phyloP scores from a whole-genome alignment of 1,140 invertebrate species.

The Zaprionus africanus region DNA sequence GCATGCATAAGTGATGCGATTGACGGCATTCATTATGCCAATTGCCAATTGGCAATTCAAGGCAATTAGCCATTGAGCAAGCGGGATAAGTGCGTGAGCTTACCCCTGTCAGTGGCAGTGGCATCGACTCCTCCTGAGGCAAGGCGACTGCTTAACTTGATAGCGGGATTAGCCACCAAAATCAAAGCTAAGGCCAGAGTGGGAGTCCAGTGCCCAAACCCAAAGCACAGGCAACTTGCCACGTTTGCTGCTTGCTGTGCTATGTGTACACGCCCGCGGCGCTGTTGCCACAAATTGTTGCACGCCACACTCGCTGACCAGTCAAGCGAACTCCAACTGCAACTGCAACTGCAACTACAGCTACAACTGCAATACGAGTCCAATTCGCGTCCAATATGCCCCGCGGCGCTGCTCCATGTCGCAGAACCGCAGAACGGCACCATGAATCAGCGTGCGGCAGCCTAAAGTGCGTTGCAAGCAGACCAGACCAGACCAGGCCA shows the following conservation, averaged over 20 bases:
- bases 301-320: slow-evolving; percentile 47
- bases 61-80: slow-evolving; percentile 49
- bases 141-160: slow-evolving; percentile 26
- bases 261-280: slow-evolving; percentile 45
- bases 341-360: not conserved
- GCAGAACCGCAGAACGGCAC: slow-evolving; percentile 32
- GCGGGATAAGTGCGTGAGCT: slow-evolving; percentile 16
- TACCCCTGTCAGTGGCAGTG: slow-evolving; percentile 37
- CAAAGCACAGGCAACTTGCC: slow-evolving; percentile 4
- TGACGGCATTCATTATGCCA: slow-evolving; percentile 44
- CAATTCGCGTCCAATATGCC: slow-evolving; percentile 3
- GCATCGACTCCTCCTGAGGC: slow-evolving; percentile 7
- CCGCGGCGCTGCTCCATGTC: slow-evolving; percentile 26
- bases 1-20: slow-evolving; percentile 40
- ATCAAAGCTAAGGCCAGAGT: not conserved
- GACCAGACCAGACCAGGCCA: not conserved
- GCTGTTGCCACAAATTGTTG: slow-evolving; percentile 68
- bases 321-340: slow-evolving; percentile 28
- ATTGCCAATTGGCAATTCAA: slow-evolving; percentile 25
- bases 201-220: not conserved
- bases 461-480: slow-evolving; percentile 31
- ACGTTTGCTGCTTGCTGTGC: not conserved
- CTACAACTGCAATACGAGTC: not conserved
- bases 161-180: slow-evolving; percentile 20
- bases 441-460: slow-evolving; percentile 33